A percentile compares a stretch with the other conserved stretches of the same genome.
phyloP scores from a whole-genome alignment of 2,888 invertebrate genomes.

The Seladonia tumulorum region DNA sequence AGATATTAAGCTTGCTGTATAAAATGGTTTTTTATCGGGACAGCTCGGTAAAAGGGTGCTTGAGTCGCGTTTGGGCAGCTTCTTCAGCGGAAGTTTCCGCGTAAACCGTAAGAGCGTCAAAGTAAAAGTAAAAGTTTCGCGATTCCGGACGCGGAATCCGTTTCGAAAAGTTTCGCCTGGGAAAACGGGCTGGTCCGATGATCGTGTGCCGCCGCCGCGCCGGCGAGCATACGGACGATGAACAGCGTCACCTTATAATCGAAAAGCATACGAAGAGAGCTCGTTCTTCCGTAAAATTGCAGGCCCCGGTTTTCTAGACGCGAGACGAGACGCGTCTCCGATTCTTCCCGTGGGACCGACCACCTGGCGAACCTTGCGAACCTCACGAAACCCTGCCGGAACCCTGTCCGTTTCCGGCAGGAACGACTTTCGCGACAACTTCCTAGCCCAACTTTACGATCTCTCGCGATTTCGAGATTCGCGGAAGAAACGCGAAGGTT shows the following conservation, averaged over 20 bases:
- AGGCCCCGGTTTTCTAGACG: neutral
- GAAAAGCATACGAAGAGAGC: constrained; percentile 42
- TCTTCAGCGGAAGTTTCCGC: neutral
- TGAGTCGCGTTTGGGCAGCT: neutral
- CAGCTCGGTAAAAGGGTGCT: neutral
- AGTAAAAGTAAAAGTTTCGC: neutral
- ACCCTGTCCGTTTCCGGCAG: neutral
- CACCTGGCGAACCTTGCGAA: constrained; percentile 10
- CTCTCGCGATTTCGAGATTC: constrained; percentile 25
- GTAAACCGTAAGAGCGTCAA: neutral
- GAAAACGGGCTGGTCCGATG: neutral
- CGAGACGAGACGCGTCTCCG: neutral
- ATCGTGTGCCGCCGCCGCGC: neutral
- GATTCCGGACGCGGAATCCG: no score
- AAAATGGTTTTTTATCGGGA: neutral
- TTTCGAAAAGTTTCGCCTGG: neutral
- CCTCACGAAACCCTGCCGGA: neutral
- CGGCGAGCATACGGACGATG: neutral
- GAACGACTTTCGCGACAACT: constrained; percentile 39
- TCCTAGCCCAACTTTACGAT: constrained; percentile 13
- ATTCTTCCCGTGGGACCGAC: neutral
- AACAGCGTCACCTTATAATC: constrained; percentile 51
- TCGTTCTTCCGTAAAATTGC: constrained; percentile 56
- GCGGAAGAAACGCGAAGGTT: neutral
- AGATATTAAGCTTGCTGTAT: neutral